Percentiles rank a stretch among this genome's conserved stretches.
Conservation (phyloP, 1,140 invertebrate genomes). For the Pomacea maculata region DNA sequence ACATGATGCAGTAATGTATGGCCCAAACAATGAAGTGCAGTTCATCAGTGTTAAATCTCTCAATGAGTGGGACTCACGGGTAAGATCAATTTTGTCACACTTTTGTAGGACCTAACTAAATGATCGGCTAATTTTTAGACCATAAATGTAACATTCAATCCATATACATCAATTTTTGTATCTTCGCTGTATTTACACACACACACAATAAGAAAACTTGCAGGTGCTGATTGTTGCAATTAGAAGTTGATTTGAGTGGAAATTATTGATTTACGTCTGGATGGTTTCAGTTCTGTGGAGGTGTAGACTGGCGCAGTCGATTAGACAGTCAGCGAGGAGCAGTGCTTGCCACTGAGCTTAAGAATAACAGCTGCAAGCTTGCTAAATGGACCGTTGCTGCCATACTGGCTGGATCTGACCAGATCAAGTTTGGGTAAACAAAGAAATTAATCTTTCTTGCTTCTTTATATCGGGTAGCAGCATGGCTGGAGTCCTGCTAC, state of each 20-base stretch:
- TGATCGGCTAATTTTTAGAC: too few species aligned
- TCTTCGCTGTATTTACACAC: too few species aligned
- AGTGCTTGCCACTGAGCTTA: conserved; percentile 96
- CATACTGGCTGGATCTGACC: conserved; percentile 93
- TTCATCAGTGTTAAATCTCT: conserved; percentile 97
- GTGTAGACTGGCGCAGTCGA: conserved; percentile 98
- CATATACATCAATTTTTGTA: too few species aligned
- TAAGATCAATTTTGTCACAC: conserved; percentile 52
- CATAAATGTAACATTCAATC: too few species aligned
- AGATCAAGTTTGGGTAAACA: conserved; percentile 91
- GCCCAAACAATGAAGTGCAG: conserved; percentile 89
- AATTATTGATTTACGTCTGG: conserved; percentile 2
- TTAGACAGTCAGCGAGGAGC: conserved; percentile 97
- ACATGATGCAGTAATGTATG: conserved; percentile 93
- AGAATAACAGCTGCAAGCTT: conserved; percentile 98
- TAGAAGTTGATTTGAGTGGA: not conserved
- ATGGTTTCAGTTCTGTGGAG: conserved; percentile 78
- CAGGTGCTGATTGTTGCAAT: too few species aligned
- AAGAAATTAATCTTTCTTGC: not conserved
- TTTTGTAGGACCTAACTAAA: not conserved
- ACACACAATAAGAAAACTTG: too few species aligned
- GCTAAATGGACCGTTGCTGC: conserved; percentile 98
- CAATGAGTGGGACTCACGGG: conserved; percentile 98
- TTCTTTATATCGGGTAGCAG: not conserved
- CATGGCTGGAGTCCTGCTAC: not conserved